Evolutionary conservation across 30 jellyfish, hydroid and myxozoan genomes (phyloP), one percentile per base, ranked within the genome.

Genomic region (Mastigias papua): DNA sequence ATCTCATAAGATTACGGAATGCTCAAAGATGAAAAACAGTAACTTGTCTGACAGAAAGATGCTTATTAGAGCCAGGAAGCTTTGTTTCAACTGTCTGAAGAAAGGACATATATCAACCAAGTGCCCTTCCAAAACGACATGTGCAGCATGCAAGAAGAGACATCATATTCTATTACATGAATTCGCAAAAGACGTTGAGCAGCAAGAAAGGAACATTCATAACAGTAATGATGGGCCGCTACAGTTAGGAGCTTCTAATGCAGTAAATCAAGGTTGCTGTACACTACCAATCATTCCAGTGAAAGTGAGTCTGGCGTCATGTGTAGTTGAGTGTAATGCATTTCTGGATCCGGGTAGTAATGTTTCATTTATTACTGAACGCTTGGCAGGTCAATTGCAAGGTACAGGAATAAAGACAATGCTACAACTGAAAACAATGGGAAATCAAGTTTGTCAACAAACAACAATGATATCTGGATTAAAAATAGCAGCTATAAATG

Each of bases 291-390:
- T 76, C 76, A 54, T 54, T 23, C 76, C 76, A 49, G 76, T 76
- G 76, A 76, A 76, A 48, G 87, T 50, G 87, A 25, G 49, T 51
- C 76, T 76, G 51, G 87, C 63, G 51, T 76, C 76, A 26, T 34
- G 30, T 49, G 51, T 76, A 76, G 87, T 76, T 76, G 51, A 76
- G 51, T 76, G 87, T 76, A 76, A 76, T 29, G 90, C 90, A 63
- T 66, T 80, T 80, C 90, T 80, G 58, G 90, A 80, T 79, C 49
- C 81, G n/a, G 90, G 90, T 70, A 80, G 90, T 79, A 63, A 80
- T 61, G 89, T 66, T 61, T 63, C 90, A 66, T 80, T 80, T 31
- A 62, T 80, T 26, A 35, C 81, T 1, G 90, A 80, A 51, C 20
- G 81, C 33, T 50, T 62, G 21, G 82, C 81, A 17, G 90, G 61